phyloP scores from a whole-genome alignment of 2,888 invertebrate genomes.

The Drosophila rubida region DNA sequence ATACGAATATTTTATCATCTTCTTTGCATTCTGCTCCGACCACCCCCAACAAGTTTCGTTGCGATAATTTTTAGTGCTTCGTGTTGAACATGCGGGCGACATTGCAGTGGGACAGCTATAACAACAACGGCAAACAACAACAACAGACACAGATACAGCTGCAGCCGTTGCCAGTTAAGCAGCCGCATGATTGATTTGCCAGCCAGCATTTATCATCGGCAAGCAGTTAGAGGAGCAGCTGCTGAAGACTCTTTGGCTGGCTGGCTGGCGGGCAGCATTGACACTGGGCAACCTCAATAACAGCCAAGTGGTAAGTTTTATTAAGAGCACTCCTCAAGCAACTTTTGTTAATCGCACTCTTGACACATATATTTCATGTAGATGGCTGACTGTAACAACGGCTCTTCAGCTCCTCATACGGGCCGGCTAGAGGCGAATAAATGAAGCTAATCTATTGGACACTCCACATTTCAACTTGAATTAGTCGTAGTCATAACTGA shows the following conservation, averaged over 20 bases:
- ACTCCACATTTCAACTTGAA: background rate
- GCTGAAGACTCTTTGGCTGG: conserved; percentile 10
- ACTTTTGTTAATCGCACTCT: conserved; percentile 21
- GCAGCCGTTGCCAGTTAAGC: conserved; percentile 8
- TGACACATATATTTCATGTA: conserved; percentile 34
- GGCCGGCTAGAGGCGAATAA: conserved; percentile 6
- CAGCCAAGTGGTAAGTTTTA: conserved; percentile 45
- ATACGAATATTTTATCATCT: conserved; percentile 37
- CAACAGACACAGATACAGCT: conserved; percentile 11
- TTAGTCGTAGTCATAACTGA: background rate
- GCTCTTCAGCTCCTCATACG: background rate
- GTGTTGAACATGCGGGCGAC: conserved; percentile 49
- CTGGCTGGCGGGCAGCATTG: background rate
- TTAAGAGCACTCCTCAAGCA: conserved; percentile 16
- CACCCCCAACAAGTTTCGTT: background rate
- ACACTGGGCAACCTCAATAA: conserved; percentile 18
- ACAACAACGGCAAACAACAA: background rate
- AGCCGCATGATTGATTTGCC: conserved; percentile 51
- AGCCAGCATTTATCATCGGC: conserved; percentile 31
- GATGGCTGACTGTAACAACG: conserved; percentile 13
- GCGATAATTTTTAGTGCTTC: conserved; percentile 12
- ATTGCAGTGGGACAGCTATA: conserved; percentile 34
- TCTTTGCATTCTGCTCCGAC: conserved; percentile 1
- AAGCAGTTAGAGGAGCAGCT: conserved; percentile 30
- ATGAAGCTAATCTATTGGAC: background rate